These are phyloP conservation scores for Baccha elongata DNA, from an alignment of 2,888 invertebrate species.

Conservation along the genomic window DNA sequence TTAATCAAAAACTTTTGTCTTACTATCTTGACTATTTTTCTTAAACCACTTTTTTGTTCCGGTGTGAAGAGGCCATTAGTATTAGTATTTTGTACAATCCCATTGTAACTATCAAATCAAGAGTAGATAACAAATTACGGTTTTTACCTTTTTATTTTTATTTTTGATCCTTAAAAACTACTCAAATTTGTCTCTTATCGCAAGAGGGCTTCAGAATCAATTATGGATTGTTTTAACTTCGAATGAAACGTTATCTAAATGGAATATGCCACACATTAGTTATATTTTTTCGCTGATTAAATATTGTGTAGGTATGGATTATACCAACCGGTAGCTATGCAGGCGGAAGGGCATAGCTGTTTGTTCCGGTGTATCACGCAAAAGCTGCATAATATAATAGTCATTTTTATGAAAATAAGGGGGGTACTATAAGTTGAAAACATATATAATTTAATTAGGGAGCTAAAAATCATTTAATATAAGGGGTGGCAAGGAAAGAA, in stretches of 20 bases:
- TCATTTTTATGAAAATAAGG: constrained; percentile 14
- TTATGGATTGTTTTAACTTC: constrained; percentile 23
- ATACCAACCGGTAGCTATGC: constrained; percentile 23
- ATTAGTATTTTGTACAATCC: too few species aligned
- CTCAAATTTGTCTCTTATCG: constrained; percentile 23
- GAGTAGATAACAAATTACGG: not conserved
- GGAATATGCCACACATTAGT: constrained; percentile 16
- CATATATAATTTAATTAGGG: constrained; percentile 48
- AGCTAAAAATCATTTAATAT: not conserved
- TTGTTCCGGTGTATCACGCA: constrained; percentile 48
- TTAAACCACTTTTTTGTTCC: too few species aligned
- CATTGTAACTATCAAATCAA: too few species aligned
- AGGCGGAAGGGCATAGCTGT: not conserved
- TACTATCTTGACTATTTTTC: too few species aligned
- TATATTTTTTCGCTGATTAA: constrained; percentile 1
- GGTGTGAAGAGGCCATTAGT: too few species aligned
- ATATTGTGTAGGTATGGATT: not conserved
- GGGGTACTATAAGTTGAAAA: not conserved
- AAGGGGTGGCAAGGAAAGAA: constrained; percentile 23
- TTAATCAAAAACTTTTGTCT: too few species aligned
- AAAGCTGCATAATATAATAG: constrained; percentile 11
- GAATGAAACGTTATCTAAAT: constrained; percentile 34
- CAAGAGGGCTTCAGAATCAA: constrained; percentile 7
- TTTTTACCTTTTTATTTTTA: not conserved
- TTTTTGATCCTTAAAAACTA: not conserved